Conservation (phyloP, 2,888 invertebrate genomes). For the Cryptus armator region DNA sequence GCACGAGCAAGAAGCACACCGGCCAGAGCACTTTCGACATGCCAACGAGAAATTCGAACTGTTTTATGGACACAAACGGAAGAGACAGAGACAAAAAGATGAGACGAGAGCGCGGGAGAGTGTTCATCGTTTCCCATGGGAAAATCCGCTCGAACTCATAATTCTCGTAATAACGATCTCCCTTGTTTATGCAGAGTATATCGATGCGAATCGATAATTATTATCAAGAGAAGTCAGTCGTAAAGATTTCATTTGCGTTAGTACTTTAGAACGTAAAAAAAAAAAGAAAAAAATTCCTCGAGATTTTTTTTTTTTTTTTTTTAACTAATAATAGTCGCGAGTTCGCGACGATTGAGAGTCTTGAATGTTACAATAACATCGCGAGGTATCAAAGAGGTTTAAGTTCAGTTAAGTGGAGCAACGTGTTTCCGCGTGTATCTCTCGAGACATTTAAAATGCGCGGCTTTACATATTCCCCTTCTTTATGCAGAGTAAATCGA, state of each 20-base stretch:
- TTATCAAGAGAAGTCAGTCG: too few species aligned
- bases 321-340: too few species aligned
- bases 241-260: too few species aligned
- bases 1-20: constrained; percentile 20
- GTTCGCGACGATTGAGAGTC: too few species aligned
- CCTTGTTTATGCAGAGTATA: too few species aligned
- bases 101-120: constrained; percentile 20
- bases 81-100: constrained; percentile 13
- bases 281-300: too few species aligned
- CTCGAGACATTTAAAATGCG: constrained; percentile 47
- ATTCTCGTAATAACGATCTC: too few species aligned
- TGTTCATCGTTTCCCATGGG: constrained; percentile 11
- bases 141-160: not conserved
- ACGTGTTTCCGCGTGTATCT: not conserved
- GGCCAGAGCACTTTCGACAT: constrained; percentile 44
- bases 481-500: too few species aligned
- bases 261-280: too few species aligned
- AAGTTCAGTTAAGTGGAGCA: constrained; percentile 33
- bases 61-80: constrained; percentile 34
- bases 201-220: too few species aligned
- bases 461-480: constrained; percentile 55
- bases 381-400: not conserved
- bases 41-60: constrained; percentile 70
- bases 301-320: too few species aligned
- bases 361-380: not conserved